These are phyloP conservation scores for Ceratitis capitata DNA, from an alignment of 1,140 invertebrate genomes.

Conservation along the genomic window DNA sequence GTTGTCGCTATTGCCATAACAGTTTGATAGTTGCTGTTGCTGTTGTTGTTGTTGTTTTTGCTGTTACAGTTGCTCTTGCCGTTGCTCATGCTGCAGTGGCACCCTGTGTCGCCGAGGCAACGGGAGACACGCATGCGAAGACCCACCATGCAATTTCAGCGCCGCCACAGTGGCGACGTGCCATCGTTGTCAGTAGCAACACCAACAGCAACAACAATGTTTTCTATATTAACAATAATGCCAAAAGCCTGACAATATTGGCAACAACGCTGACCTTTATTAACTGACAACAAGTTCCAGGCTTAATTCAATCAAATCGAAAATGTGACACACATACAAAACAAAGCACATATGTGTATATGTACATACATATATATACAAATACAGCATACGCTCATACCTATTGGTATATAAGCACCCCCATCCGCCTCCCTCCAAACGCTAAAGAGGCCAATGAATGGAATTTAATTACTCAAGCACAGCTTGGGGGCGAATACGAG, in stretches of 20 bases:
- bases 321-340: not conserved
- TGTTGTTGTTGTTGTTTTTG: not conserved
- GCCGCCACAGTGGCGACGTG: slow-evolving; percentile 33
- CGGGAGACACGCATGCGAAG: slow-evolving; percentile 37
- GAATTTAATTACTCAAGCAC: slow-evolving; percentile 41
- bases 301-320: slow-evolving; percentile 42
- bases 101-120: slow-evolving; percentile 39
- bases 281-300: slow-evolving; percentile 36
- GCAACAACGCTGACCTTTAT: slow-evolving; percentile 39
- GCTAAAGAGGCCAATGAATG: not conserved
- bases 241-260: not conserved
- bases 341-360: too few species aligned
- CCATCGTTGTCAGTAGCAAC: slow-evolving; percentile 34
- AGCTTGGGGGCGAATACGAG: not conserved
- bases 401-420: not conserved
- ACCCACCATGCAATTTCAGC: not conserved
- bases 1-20: not conserved
- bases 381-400: not conserved
- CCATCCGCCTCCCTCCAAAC: not conserved
- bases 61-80: not conserved
- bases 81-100: slow-evolving; percentile 34
- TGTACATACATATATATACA: not conserved
- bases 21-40: not conserved
- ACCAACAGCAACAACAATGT: not conserved
- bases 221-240: slow-evolving; percentile 7